Percentiles rank a stretch among this genome's conserved stretches.
These are phyloP conservation scores for Antechinus flavipes DNA, from an alignment of 2,113 vertebrate species.

Conservation along the genomic window DNA sequence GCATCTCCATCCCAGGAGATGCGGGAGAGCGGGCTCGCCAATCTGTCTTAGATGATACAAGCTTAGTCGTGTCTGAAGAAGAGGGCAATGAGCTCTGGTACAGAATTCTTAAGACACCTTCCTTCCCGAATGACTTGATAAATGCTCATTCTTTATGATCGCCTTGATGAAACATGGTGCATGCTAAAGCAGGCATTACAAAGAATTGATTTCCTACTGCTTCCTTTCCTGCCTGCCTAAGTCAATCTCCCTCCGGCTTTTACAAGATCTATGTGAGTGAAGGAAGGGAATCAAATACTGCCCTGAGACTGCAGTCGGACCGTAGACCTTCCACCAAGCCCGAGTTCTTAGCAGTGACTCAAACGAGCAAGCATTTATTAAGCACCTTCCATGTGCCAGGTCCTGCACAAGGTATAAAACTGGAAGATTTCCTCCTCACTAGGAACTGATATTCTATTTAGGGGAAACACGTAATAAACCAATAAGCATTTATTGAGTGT, in stretches of 20 bases:
- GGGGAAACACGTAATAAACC: not conserved
- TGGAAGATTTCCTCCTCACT: not conserved
- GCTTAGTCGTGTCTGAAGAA: not conserved
- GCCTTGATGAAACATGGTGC: not conserved
- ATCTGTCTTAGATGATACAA: not conserved
- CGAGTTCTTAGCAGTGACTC: not conserved
- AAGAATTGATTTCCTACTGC: conserved; percentile 3
- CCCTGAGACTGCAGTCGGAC: not conserved
- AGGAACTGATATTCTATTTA: not conserved
- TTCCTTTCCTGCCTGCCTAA: not conserved
- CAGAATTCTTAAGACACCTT: conserved; percentile 19
- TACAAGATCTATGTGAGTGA: not conserved
- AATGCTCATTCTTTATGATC: not conserved
- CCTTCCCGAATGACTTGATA: not conserved
- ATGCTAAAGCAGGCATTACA: not conserved
- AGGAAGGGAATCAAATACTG: no score
- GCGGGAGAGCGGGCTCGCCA: not conserved
- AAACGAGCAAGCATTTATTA: not conserved
- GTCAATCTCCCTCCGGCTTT: not conserved
- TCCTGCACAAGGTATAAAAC: not conserved
- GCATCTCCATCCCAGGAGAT: not conserved
- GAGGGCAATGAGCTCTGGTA: not conserved
- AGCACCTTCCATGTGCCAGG: not conserved
- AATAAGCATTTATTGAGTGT: not conserved
- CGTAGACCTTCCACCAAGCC: not conserved